Evolutionary conservation across 1,140 invertebrate species (phyloP), one percentile per base, ranked within the genome.

Genomic region (Nixonia krombeini): DNA sequence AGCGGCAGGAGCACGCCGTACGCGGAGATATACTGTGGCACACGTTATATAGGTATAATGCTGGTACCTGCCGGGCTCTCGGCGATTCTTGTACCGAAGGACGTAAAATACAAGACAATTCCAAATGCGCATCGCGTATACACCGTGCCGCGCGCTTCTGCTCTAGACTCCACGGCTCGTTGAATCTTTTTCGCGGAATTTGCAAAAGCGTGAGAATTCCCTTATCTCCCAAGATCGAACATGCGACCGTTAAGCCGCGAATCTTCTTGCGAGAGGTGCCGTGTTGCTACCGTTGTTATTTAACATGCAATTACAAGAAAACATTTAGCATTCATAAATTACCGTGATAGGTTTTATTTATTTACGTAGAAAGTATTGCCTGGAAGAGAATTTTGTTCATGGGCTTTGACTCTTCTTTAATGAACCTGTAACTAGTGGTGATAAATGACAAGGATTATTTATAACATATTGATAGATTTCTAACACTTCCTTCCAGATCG

Each of bases 101-200:
- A 67, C 46, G 56, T 63, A 58, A 62, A 61, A 42, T 42, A 28
- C 41, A 67, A 35, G 58, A 70, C 63, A 45, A 76, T 78, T 79
- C 65, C 45, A 62, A 77, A 80, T 80, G 75, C 77, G 58, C 57
- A 41, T 53, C 74, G 71, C 74, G 73, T 79, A 66, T 59, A 59
- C 33, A 46, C 45, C 47, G 15, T 17, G 1, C 38, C n/a, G 12
- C 21, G 12, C 21, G 56, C 46, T 37, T 51, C 33, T 41, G 52
- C 47, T 62, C 53, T 31, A 53, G 56, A 35, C 33, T 18, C 16
- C 46, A 18, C 13, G 29, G 9, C 46, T 23, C 26, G 41, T 26
- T 29, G 49, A 23, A 45, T 51, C 23, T 41, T 62, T 53, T 68
- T 6, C 35, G 52, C 46, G 35, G 26, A 31, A 37, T 37, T 62